phyloP scores from a whole-genome alignment of 1,140 invertebrate genomes.

The Hylaeus volcanicus region DNA sequence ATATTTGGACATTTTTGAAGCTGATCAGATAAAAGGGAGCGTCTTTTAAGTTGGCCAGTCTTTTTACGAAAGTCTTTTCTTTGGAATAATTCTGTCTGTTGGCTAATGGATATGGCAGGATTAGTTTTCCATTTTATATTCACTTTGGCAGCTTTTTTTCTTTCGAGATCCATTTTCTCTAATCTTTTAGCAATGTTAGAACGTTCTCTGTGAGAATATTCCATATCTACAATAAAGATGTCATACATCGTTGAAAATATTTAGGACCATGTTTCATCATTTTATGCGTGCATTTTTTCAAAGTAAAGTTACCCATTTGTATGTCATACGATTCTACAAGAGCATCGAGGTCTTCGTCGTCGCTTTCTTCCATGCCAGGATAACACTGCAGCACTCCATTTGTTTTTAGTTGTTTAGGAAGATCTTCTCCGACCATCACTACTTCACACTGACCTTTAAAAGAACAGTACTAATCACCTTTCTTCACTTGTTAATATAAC shows the following conservation, averaged over 20 bases:
- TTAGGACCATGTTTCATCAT: constrained; percentile 7
- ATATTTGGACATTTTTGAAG: constrained; percentile 87
- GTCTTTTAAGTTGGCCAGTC: constrained; percentile 77
- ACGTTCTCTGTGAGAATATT: constrained; percentile 84
- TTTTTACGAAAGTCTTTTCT: constrained; percentile 79
- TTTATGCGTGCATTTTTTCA: not conserved
- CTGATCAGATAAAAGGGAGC: constrained; percentile 86
- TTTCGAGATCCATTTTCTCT: constrained; percentile 93
- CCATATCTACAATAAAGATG: constrained; percentile 75
- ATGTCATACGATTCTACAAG: constrained; percentile 86
- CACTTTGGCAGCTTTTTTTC: constrained; percentile 89
- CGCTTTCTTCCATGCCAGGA: constrained; percentile 88
- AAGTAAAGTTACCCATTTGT: constrained; percentile 82
- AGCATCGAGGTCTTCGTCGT: constrained; percentile 86
- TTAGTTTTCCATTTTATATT: constrained; percentile 89
- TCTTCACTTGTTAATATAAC: too few relatives aligned
- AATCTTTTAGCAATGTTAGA: constrained; percentile 94
- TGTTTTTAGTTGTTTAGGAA: constrained; percentile 82
- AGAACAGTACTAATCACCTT: not conserved
- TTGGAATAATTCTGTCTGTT: constrained; percentile 86
- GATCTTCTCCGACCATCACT: constrained; percentile 89
- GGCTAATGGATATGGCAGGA: constrained; percentile 81
- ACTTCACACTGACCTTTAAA: constrained; percentile 86
- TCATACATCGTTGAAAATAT: not conserved
- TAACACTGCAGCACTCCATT: constrained; percentile 84